Evolutionary conservation across 2,797 vertebrate species (phyloP).

Genomic region (Cryptoprocta ferox): DNA sequence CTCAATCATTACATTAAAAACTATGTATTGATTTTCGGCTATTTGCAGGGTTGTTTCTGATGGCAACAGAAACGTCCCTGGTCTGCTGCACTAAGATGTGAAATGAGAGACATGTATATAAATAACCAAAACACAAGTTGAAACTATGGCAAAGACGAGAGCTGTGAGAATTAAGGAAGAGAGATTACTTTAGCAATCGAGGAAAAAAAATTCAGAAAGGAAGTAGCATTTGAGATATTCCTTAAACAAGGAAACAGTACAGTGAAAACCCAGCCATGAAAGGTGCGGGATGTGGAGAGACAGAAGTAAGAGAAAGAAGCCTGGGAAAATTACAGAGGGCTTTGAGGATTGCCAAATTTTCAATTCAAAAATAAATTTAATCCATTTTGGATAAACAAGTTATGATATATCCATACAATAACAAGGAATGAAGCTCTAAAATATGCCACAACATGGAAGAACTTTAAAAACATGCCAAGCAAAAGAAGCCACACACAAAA

Average conservation of each 20-base stretch:
- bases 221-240: not conserved
- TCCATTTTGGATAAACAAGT: not conserved
- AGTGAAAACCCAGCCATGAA: not conserved
- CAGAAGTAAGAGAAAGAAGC: not conserved
- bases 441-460: not conserved
- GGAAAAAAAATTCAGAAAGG: not conserved
- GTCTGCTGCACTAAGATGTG: not conserved
- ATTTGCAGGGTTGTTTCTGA: not conserved
- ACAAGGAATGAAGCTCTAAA: not conserved
- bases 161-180: not conserved
- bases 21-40: not conserved
- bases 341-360: not conserved
- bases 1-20: slow-evolving; percentile 40
- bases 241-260: not conserved
- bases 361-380: not conserved
- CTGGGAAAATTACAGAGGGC: not conserved
- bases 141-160: not conserved
- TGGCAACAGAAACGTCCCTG: not conserved
- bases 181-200: not conserved
- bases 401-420: not conserved
- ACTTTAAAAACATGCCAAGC: not conserved
- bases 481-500: not conserved
- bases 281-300: not conserved
- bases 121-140: not conserved
- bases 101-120: not conserved